A percentile compares a stretch with the other conserved stretches of the same genome.
Evolutionary conservation across 2,888 invertebrate genomes (phyloP).

Genomic region (Cantharis lateralis): DNA sequence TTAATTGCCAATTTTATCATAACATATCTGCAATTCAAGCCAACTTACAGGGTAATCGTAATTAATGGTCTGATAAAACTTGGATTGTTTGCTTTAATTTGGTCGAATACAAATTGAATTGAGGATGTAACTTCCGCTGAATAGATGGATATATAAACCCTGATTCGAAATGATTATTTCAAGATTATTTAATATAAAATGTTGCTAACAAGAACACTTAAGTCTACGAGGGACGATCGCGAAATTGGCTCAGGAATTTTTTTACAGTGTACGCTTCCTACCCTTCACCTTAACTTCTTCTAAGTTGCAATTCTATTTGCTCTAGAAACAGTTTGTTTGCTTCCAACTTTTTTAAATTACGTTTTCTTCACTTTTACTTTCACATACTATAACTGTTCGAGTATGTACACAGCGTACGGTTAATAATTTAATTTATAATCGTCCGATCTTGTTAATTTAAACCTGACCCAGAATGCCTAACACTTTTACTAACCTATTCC

Average conservation of each 20-base stretch:
- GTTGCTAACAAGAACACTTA: background rate
- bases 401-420: background rate
- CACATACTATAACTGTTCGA: background rate
- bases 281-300: background rate
- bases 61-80: background rate
- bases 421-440: background rate
- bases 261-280: background rate
- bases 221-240: background rate
- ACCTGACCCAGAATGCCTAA: background rate
- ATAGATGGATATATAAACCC: background rate
- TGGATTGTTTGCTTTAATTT: constrained; percentile 7
- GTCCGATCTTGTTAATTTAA: background rate
- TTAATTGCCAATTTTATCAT: background rate
- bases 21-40: background rate
- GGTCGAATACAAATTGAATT: constrained; percentile 24
- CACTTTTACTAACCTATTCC: background rate
- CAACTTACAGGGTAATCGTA: background rate
- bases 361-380: background rate
- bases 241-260: background rate
- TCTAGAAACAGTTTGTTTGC: background rate
- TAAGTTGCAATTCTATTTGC: background rate
- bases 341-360: background rate
- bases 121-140: constrained; percentile 26
- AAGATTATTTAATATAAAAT: background rate
- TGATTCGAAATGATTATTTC: background rate